phyloP scores from a whole-genome alignment of 2,113 vertebrate species.

The Periophthalmus modestus region DNA sequence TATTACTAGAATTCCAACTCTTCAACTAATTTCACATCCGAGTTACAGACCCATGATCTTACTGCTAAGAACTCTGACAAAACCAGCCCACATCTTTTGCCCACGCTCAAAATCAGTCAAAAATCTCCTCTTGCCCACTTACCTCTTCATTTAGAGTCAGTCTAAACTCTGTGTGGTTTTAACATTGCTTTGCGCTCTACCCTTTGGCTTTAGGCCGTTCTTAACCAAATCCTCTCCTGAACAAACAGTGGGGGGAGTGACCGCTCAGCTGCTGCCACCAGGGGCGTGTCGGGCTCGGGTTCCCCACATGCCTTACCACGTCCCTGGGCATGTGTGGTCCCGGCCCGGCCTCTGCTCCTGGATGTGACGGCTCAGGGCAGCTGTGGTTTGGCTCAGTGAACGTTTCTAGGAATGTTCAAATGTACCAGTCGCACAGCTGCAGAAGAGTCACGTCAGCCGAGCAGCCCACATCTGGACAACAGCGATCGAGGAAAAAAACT shows the following conservation, averaged over 20 bases:
- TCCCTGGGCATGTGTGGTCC: constrained; percentile 25
- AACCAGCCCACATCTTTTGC: too few species aligned
- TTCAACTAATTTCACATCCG: too few species aligned
- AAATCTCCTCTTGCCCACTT: too few species aligned
- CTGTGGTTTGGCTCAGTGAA: constrained; percentile 35
- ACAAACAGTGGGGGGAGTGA: constrained; percentile 44
- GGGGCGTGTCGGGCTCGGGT: constrained; percentile 31
- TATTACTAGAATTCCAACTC: too few species aligned
- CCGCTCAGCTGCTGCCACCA: constrained; percentile 58
- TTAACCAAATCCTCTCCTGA: constrained; percentile 22
- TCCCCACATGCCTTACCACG: constrained; percentile 68
- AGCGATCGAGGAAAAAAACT: background rate
- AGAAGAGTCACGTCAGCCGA: constrained; percentile 30
- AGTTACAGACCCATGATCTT: too few species aligned
- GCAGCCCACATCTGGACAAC: constrained; percentile 19
- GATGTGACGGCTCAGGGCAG: constrained; percentile 54
- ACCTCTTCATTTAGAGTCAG: too few species aligned
- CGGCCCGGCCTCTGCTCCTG: constrained; percentile 28
- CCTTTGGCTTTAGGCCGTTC: constrained; percentile 15
- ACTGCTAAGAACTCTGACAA: too few species aligned
- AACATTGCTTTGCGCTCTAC: constrained; percentile 20
- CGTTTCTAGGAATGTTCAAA: constrained; percentile 36
- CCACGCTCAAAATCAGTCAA: too few species aligned
- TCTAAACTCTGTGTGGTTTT: background rate
- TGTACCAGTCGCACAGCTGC: constrained; percentile 29